A percentile compares a stretch with the other conserved stretches of the same genome.
Conservation (phyloP, 2,888 invertebrate species). For the Euplexia lucipara region DNA sequence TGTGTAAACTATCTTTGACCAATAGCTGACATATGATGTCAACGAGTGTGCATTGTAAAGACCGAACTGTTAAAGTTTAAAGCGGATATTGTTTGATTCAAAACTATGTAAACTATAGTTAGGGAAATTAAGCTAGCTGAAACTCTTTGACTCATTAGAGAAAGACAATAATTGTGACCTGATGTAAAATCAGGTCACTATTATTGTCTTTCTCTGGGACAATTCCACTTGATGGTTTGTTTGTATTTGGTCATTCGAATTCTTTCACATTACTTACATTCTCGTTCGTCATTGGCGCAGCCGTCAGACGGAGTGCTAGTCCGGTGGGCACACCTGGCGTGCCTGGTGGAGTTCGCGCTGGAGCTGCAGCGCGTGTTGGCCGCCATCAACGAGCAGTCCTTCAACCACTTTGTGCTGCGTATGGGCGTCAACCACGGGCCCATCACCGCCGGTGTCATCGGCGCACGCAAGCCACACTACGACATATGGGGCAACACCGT, state of each 20-base stretch:
- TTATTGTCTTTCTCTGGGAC: too few species aligned
- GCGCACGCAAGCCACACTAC: conserved; percentile 98
- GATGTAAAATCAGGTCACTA: too few species aligned
- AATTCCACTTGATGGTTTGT: too few species aligned
- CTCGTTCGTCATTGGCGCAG: conserved; percentile 74
- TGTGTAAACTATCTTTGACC: conserved; percentile 8
- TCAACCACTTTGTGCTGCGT: conserved; percentile 98
- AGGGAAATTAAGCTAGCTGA: too few species aligned
- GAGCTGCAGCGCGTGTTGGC: conserved; percentile 97
- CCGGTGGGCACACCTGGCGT: conserved; percentile 96
- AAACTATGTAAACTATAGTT: too few species aligned
- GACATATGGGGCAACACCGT: conserved; percentile 99
- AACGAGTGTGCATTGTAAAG: conserved; percentile 3
- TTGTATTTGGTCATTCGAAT: too few species aligned
- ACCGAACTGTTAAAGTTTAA: conserved; percentile 1
- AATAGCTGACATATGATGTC: background rate
- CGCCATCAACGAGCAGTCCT: conserved; percentile 98
- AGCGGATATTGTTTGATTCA: too few species aligned
- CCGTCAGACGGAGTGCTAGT: conserved; percentile 93
- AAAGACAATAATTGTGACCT: too few species aligned
- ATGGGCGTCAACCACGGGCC: conserved; percentile 99
- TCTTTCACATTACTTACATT: background rate
- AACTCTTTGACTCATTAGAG: too few species aligned
- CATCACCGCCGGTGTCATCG: conserved; percentile 98
- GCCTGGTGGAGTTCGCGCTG: conserved; percentile 97